phyloP scores from a whole-genome alignment of 2,797 vertebrate genomes.

The Monodelphis domestica region DNA sequence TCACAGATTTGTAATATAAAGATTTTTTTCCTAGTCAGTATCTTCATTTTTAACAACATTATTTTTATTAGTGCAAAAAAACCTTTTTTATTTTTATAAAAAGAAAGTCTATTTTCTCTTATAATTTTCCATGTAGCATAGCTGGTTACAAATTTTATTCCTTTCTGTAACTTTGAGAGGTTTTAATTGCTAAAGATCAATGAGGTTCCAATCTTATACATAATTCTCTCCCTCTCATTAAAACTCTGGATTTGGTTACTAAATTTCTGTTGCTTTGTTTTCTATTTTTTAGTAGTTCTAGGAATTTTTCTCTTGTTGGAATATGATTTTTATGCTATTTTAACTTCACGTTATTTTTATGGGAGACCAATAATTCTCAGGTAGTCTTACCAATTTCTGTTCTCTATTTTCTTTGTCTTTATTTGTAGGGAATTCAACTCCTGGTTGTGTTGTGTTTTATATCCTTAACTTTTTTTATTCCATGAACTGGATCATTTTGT shows the following conservation, averaged over 20 bases:
- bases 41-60: too few relatives aligned
- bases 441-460: background rate
- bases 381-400: background rate
- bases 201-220: too few relatives aligned
- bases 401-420: background rate
- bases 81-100: too few relatives aligned
- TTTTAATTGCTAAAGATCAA: too few relatives aligned
- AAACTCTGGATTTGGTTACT: background rate
- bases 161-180: too few relatives aligned
- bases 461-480: background rate
- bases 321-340: background rate
- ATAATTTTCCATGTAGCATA: too few relatives aligned
- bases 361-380: background rate
- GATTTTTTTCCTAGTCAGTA: too few relatives aligned
- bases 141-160: too few relatives aligned
- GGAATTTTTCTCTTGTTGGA: background rate
- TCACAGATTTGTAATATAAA: background rate
- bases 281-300: background rate
- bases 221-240: background rate
- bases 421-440: background rate
- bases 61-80: too few relatives aligned
- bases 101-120: too few relatives aligned
- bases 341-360: background rate
- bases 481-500: background rate
- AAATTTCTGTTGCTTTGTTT: background rate